Conservation (phyloP, 1,140 invertebrate genomes). For the Magallana angulata region DNA sequence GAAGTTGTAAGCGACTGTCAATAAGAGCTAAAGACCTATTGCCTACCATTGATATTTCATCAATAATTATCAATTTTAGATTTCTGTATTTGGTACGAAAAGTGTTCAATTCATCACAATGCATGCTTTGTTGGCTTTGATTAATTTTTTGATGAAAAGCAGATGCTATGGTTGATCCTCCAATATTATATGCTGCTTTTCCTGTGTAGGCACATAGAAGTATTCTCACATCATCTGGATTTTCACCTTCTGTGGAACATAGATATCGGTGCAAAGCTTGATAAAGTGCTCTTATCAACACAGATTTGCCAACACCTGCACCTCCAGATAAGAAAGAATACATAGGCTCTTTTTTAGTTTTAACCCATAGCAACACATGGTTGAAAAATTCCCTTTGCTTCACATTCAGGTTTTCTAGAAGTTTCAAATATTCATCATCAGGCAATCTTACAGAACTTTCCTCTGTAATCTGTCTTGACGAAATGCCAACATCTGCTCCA, state of each 20-base stretch:
- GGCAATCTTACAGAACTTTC: background rate
- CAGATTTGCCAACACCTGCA: conserved; percentile 53
- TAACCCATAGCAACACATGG: conserved; percentile 39
- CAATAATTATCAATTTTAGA: background rate
- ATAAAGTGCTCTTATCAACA: background rate
- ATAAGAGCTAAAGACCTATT: background rate
- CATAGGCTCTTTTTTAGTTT: conserved; percentile 37
- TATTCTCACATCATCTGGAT: conserved; percentile 47
- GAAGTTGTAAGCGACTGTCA: conserved; percentile 6
- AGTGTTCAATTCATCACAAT: conserved; percentile 37
- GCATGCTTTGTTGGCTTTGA: background rate
- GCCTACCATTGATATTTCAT: conserved; percentile 45
- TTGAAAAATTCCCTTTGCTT: conserved; percentile 47
- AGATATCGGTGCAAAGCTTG: background rate
- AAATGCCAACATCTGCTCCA: conserved; percentile 40
- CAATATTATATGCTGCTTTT: conserved; percentile 52
- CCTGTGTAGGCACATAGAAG: conserved; percentile 51
- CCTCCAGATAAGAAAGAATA: conserved; percentile 48
- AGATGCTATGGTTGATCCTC: conserved; percentile 29
- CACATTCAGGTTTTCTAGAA: conserved; percentile 4
- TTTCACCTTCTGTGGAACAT: conserved; percentile 47
- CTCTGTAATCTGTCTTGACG: background rate
- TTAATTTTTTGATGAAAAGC: conserved; percentile 34
- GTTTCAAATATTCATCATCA: conserved; percentile 43
- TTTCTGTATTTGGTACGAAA: conserved; percentile 36